Percentiles rank a stretch among this genome's conserved stretches.
These are phyloP conservation scores for Drusus annulatus DNA, from an alignment of 1,140 invertebrate species.

Conservation along the genomic window DNA sequence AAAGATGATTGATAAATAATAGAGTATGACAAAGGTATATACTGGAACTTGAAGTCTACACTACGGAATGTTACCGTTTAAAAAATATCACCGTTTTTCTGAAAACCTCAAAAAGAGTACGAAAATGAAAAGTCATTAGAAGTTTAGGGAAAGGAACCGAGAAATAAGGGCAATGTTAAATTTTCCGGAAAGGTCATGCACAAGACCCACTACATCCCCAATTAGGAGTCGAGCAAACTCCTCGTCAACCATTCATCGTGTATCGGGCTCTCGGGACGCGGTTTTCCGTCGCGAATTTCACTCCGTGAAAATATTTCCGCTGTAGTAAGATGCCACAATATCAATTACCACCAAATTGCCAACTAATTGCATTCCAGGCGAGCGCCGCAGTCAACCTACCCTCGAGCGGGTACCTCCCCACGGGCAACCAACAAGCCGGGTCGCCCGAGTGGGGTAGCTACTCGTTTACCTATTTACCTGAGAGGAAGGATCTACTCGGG, in stretches of 20 bases:
- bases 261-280: not conserved
- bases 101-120: not conserved
- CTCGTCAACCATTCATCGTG: not conserved
- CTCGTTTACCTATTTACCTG: too few species aligned
- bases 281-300: not conserved
- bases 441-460: too few species aligned
- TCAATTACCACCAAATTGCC: constrained; percentile 55
- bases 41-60: too few species aligned
- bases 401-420: too few species aligned
- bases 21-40: too few species aligned
- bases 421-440: too few species aligned
- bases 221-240: constrained; percentile 32
- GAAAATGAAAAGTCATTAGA: not conserved
- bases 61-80: too few species aligned
- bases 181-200: not conserved
- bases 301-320: constrained; percentile 44
- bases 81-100: too few species aligned
- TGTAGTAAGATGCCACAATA: constrained; percentile 48
- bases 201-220: not conserved
- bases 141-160: not conserved
- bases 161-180: not conserved
- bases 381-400: constrained; percentile 22
- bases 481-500: too few species aligned
- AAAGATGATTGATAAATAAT: too few species aligned
- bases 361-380: constrained; percentile 52